Evolutionary conservation across 1,140 invertebrate species (phyloP), one percentile per base, ranked within the genome.

Genomic region (Hylaeus volcanicus): DNA sequence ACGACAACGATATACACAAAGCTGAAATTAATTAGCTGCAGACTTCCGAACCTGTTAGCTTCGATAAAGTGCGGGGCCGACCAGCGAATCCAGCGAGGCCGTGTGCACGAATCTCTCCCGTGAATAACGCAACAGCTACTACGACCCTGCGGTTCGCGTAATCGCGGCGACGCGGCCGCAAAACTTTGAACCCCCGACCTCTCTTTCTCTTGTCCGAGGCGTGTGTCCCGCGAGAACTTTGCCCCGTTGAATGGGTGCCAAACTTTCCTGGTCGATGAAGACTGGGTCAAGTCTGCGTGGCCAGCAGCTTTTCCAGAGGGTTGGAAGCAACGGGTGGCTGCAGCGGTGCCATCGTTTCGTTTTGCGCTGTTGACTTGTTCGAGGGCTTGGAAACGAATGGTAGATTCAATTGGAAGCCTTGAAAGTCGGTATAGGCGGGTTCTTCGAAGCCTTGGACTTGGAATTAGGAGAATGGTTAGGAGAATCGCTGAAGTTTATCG

Each of bases 1-100:
- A 79, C 76, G 69, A 73, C 69, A 73, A 73, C 63, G 60, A 69
- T 79, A 72, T 55, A 61, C 72, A 74, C 72, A 74, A 80, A 74
- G 71, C 72, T 68, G 63, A 80, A 74, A 68, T 74, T 74, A 80
- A 80, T 80, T 74, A 80, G 78, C 78, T 66, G 43, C 78, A 68
- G 71, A 80, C 71, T 80, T 74, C 43, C 71, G 63, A 68, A 74
- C 55, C 45, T 14, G 53, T 53, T 58, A 63, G 41, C 26, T 9
- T 43, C 78, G 55, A 80, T 74, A 61, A 80, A 80, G 55, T 68
- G 45, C n/a, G 14, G 48, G 58, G 58, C 12, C 26, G 45, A 12
- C 41, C 8, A 12, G 15, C 61, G 12, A 60, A 60, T 74, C 55
- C 15, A 26, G 26, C 26, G 9, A 8, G 37, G 37, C 5, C 56